A percentile compares a stretch with the other conserved stretches of the same genome.
Conservation (phyloP, 1,140 invertebrate species). For the Zaprionus lachaisei region DNA sequence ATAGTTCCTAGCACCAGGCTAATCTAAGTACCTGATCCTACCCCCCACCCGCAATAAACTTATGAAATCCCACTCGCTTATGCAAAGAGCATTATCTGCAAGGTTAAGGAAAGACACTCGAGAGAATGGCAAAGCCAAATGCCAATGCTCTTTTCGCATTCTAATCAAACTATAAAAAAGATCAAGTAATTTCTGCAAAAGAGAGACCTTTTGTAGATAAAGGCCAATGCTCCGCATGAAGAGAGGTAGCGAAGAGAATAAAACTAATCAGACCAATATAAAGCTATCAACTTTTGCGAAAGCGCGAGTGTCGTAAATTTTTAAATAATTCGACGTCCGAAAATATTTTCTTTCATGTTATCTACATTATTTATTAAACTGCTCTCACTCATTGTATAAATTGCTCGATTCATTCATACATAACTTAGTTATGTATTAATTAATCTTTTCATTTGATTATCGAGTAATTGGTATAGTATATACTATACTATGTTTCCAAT, state of each 20-base stretch:
- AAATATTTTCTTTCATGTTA: not conserved
- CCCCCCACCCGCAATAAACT: not conserved
- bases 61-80: slow-evolving; percentile 1
- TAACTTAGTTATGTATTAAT: not conserved
- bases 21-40: not conserved
- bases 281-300: not conserved
- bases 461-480: no score
- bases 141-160: slow-evolving; percentile 22
- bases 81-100: slow-evolving; percentile 16
- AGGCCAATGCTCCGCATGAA: slow-evolving; percentile 26
- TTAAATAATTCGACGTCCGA: not conserved
- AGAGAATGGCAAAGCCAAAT: slow-evolving; percentile 29
- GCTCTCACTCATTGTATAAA: no score
- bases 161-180: slow-evolving; percentile 21
- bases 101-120: slow-evolving; percentile 30
- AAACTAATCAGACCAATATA: slow-evolving; percentile 11
- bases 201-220: slow-evolving; percentile 18
- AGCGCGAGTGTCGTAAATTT: not conserved
- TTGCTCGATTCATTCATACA: not conserved
- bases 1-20: not conserved
- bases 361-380: not conserved
- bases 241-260: not conserved
- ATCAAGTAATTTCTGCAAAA: slow-evolving; percentile 1
- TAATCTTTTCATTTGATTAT: not conserved
- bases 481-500: no score